Percentiles rank a stretch among this genome's conserved stretches.
phyloP scores from a whole-genome alignment of 2,113 vertebrate species.

The Progne subis region DNA sequence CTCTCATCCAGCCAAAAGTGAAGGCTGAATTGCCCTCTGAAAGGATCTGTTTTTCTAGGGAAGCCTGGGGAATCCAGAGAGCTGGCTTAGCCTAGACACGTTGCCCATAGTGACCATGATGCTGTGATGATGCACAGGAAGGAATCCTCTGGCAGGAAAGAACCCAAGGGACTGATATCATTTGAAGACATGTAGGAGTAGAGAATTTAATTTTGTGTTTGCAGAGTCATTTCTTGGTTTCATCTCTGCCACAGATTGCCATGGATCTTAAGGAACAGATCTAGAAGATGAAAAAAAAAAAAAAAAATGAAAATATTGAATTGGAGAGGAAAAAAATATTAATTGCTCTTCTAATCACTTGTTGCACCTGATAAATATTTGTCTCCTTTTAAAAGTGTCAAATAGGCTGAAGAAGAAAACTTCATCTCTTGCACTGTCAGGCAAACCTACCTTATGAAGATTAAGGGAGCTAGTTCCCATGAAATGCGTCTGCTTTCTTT shows the following conservation, averaged over 20 bases:
- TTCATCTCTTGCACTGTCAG: neutral
- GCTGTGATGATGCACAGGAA: neutral
- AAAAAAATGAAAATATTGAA: neutral
- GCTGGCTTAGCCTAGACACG: neutral
- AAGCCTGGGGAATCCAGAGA: neutral
- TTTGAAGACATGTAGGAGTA: neutral
- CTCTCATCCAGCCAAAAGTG: neutral
- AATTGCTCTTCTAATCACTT: neutral
- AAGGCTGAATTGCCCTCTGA: neutral
- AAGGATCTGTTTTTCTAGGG: neutral
- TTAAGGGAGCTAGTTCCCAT: neutral
- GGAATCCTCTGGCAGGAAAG: neutral
- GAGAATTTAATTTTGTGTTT: neutral
- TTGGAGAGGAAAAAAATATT: neutral
- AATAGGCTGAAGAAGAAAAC: neutral
- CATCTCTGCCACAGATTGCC: neutral
- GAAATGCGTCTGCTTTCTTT: neutral
- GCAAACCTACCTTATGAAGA: neutral
- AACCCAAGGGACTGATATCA: neutral
- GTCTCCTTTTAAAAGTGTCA: neutral
- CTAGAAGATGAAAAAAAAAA: neutral
- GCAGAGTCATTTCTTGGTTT: neutral
- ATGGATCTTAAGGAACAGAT: neutral
- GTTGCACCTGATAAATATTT: neutral
- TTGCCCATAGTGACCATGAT: neutral